Evolutionary conservation across 1,140 invertebrate species (phyloP).

Genomic region (Samia ricini): DNA sequence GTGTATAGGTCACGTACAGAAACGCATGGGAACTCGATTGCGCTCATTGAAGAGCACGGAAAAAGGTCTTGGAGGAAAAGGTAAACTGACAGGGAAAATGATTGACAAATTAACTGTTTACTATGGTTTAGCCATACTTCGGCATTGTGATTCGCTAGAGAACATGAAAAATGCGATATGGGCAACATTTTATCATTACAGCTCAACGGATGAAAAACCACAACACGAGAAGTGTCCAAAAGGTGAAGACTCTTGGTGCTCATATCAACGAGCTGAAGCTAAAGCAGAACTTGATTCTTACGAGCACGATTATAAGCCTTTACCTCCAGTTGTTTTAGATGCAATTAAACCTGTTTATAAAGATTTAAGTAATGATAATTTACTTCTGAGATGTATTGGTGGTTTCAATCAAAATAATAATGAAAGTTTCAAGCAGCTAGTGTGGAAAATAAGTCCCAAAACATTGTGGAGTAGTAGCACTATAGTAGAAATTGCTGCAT

Average conservation of each 20-base stretch:
- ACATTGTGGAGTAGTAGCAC: neutral
- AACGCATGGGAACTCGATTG: neutral
- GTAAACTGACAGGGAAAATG: neutral
- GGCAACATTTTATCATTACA: neutral
- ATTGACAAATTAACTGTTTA: neutral
- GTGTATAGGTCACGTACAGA: neutral
- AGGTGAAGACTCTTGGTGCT: neutral
- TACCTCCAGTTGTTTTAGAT: slow-evolving; percentile 12
- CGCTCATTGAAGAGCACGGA: neutral
- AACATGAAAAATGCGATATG: neutral
- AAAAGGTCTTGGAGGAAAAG: neutral
- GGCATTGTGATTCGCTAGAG: neutral
- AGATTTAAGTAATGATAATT: slow-evolving; percentile 10
- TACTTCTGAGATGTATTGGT: slow-evolving; percentile 7
- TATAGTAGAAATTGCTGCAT: neutral
- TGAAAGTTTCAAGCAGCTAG: neutral
- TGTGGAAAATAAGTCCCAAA: neutral
- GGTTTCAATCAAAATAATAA: neutral
- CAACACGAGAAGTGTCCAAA: neutral
- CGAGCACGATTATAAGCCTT: slow-evolving; percentile 8
- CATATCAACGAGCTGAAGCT: neutral
- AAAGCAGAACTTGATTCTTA: neutral
- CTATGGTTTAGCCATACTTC: neutral
- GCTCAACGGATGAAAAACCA: neutral
- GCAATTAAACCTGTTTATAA: slow-evolving; percentile 10